These are phyloP conservation scores for Ditylenchus dipsaci DNA, from an alignment of 1,140 invertebrate species.

Conservation along the genomic window DNA sequence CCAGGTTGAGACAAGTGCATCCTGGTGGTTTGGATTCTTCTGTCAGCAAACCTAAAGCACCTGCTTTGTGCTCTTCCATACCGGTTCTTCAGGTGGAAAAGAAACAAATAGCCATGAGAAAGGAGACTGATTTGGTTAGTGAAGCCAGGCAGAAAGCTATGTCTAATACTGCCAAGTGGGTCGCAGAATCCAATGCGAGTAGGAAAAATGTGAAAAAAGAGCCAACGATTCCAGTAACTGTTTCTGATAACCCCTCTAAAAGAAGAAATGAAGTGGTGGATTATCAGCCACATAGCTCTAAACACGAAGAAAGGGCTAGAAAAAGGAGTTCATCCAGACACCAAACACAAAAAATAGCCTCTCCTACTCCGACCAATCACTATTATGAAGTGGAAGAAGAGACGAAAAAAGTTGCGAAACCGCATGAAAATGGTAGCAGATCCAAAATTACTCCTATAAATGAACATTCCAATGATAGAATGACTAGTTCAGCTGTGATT, in stretches of 20 bases:
- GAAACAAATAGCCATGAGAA: background rate
- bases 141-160: no score
- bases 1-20: background rate
- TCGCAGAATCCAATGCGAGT: no score
- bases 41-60: background rate
- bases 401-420: background rate
- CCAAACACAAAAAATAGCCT: background rate
- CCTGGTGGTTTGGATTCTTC: background rate
- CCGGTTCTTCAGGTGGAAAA: background rate
- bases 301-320: background rate
- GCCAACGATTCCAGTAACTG: no score
- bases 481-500: background rate
- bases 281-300: no score
- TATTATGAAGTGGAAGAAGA: background rate
- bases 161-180: no score
- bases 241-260: no score
- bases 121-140: no score
- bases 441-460: background rate
- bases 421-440: background rate
- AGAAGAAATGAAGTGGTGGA: no score
- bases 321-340: background rate
- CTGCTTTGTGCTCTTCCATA: background rate
- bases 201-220: no score
- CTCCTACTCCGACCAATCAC: background rate
- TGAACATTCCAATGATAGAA: background rate